phyloP scores from a whole-genome alignment of 2,797 vertebrate genomes.

The Chrosomus eos region DNA sequence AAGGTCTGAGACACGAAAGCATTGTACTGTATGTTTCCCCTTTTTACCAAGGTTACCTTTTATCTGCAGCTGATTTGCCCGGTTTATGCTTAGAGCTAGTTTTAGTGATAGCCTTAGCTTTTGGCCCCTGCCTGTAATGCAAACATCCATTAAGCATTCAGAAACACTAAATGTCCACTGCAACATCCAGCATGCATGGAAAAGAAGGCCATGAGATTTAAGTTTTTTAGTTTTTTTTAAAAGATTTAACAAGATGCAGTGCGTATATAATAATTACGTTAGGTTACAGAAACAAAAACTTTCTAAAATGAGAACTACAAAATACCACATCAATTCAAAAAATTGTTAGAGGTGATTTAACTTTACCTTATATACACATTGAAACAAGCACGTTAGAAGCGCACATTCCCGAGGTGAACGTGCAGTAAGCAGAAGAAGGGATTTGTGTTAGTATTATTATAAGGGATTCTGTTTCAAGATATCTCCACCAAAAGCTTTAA shows the following conservation, averaged over 20 bases:
- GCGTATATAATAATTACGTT: not conserved
- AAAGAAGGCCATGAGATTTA: conserved; percentile 8
- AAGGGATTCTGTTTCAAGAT: not conserved
- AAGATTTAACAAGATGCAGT: conserved; percentile 1
- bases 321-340: not conserved
- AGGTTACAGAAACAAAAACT: not conserved
- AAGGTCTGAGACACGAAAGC: conserved; percentile 17
- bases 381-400: conserved; percentile 3
- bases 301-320: not conserved
- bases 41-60: conserved; percentile 75
- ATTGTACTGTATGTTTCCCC: not conserved
- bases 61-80: conserved; percentile 67
- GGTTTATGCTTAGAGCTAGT: conserved; percentile 80
- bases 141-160: conserved; percentile 64
- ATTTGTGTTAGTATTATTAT: conserved; percentile 27
- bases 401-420: not conserved
- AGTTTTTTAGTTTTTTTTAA: not conserved
- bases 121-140: conserved; percentile 79
- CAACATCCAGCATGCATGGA: conserved; percentile 38
- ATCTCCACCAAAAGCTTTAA: not conserved
- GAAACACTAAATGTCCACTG: conserved; percentile 43
- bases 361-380: conserved; percentile 1
- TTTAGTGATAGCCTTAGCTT: conserved; percentile 78
- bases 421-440: not conserved
- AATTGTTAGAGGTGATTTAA: not conserved